phyloP scores from a whole-genome alignment of 1,140 invertebrate genomes.

The Bombus breviceps region DNA sequence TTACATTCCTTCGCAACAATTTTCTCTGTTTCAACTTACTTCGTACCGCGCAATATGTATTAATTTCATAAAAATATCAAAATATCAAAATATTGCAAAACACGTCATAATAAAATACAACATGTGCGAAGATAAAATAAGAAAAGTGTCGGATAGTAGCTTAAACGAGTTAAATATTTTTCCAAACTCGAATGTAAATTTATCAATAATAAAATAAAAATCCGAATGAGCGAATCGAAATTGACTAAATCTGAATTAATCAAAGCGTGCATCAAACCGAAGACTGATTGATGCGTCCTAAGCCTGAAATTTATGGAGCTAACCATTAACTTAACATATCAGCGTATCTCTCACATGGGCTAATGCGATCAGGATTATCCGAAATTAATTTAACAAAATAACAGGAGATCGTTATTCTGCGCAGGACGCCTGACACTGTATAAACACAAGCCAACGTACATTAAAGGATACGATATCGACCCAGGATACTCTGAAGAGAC shows the following conservation, averaged over 20 bases:
- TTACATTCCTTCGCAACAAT: too few relatives aligned
- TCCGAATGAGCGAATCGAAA: not conserved
- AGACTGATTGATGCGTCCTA: slow-evolving; percentile 17
- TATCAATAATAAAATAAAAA: not conserved
- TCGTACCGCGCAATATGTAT: too few relatives aligned
- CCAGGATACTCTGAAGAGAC: not conserved
- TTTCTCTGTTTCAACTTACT: too few relatives aligned
- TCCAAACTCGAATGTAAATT: not conserved
- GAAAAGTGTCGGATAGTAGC: not conserved
- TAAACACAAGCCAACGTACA: not conserved
- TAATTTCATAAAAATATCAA: too few relatives aligned
- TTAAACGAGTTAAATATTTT: not conserved
- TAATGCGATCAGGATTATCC: slow-evolving; percentile 21
- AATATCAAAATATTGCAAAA: too few relatives aligned
- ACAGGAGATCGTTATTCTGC: not conserved
- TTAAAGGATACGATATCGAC: slow-evolving; percentile 24
- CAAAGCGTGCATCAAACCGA: not conserved
- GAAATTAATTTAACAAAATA: slow-evolving; percentile 47
- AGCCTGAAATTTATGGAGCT: slow-evolving; percentile 15
- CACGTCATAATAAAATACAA: too few relatives aligned
- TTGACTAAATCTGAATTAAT: slow-evolving; percentile 23
- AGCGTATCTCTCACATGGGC: not conserved
- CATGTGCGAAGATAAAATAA: too few relatives aligned
- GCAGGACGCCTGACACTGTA: not conserved
- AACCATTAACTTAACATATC: slow-evolving; percentile 37